These are phyloP conservation scores for Myotis brandtii DNA, from an alignment of 2,113 vertebrate species.

Conservation along the genomic window DNA sequence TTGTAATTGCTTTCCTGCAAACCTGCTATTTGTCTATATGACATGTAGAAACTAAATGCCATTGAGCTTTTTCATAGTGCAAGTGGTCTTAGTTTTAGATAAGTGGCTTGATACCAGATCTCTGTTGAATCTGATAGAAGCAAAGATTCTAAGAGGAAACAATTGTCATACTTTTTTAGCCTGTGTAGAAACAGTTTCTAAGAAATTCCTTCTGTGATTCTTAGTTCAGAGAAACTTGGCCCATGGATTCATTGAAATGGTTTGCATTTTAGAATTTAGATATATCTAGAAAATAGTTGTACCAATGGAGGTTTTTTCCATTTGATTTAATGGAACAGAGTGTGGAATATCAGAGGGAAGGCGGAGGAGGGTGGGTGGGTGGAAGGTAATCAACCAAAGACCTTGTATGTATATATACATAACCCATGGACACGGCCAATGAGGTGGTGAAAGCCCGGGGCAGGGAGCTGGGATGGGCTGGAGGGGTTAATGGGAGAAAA, in stretches of 20 bases:
- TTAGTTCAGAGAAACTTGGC: constrained; percentile 66
- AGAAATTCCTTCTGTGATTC: neutral
- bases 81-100: neutral
- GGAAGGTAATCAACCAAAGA: no score
- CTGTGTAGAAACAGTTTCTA: constrained; percentile 54
- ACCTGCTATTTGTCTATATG: neutral
- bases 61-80: neutral
- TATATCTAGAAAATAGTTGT: neutral
- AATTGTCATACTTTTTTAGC: constrained; percentile 61
- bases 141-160: constrained; percentile 60
- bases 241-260: neutral
- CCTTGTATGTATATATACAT: no score
- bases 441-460: no score
- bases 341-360: no score
- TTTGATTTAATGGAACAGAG: neutral
- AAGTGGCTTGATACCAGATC: constrained; percentile 26
- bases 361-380: no score
- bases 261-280: neutral
- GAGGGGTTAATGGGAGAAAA: no score
- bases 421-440: no score
- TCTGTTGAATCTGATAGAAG: constrained; percentile 58
- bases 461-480: no score
- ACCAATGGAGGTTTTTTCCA: neutral
- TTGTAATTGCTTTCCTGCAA: neutral
- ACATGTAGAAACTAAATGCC: neutral